phyloP scores from a whole-genome alignment of 2,113 vertebrate species.

The Sterrhoptilus dennistouni region DNA sequence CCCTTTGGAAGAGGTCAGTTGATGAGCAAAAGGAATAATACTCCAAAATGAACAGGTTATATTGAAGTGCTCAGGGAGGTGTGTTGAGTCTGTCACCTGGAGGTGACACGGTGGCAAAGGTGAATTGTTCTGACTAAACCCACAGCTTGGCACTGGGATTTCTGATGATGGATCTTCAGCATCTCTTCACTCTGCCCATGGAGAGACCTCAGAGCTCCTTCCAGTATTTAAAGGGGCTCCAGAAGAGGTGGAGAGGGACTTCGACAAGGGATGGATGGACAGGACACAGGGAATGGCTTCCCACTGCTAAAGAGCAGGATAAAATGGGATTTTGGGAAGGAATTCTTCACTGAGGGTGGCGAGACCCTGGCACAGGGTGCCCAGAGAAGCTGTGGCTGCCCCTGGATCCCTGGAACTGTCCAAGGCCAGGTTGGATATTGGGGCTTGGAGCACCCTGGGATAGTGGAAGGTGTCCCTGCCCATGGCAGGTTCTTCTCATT shows the following conservation, averaged over 20 bases:
- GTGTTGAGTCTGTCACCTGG: background rate
- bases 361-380: accelerated
- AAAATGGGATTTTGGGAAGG: too few relatives aligned
- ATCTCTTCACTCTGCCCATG: background rate
- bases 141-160: background rate
- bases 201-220: background rate
- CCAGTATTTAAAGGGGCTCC: background rate
- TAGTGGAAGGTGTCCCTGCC: background rate
- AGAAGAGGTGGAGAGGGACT: background rate
- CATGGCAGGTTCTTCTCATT: background rate
- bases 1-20: background rate
- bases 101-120: background rate
- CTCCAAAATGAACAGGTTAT: accelerated
- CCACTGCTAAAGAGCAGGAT: background rate
- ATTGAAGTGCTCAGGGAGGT: background rate
- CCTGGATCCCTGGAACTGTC: background rate
- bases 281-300: background rate
- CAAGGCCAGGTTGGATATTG: accelerated
- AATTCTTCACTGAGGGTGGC: accelerated
- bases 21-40: background rate
- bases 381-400: background rate
- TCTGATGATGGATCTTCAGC: background rate
- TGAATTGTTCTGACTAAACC: background rate
- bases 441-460: accelerated
- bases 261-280: background rate